These are phyloP conservation scores for Notocelia uddmanniana DNA, from an alignment of 2,888 invertebrate genomes.

Conservation along the genomic window DNA sequence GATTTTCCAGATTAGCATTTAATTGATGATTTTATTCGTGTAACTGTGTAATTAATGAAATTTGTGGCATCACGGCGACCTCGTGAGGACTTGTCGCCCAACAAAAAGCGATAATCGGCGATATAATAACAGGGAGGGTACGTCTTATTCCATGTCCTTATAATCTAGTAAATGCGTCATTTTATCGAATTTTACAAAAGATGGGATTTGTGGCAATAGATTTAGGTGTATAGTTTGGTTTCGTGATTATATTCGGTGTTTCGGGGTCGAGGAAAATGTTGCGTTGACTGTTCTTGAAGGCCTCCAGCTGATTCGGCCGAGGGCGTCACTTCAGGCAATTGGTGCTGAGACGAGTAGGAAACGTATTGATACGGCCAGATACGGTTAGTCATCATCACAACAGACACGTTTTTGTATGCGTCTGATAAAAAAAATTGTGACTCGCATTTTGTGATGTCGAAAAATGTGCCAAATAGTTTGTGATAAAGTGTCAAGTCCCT, in stretches of 20 bases:
- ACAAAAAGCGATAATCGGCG: slow-evolving; percentile 78
- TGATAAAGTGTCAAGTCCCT: slow-evolving; percentile 72
- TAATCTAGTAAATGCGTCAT: slow-evolving; percentile 85
- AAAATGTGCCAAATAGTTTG: slow-evolving; percentile 65
- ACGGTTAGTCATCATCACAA: slow-evolving; percentile 80
- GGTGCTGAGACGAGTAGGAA: slow-evolving; percentile 69
- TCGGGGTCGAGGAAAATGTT: slow-evolving; percentile 51
- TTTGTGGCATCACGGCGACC: slow-evolving; percentile 80
- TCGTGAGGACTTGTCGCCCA: slow-evolving; percentile 81
- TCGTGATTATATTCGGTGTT: slow-evolving; percentile 42
- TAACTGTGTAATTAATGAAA: slow-evolving; percentile 83
- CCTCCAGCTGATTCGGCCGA: slow-evolving; percentile 79
- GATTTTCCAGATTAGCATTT: slow-evolving; percentile 79
- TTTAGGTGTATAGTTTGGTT: slow-evolving; percentile 55
- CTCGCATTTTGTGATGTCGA: slow-evolving; percentile 60
- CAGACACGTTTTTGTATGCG: slow-evolving; percentile 70
- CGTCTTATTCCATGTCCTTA: slow-evolving; percentile 80
- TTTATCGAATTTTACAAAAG: slow-evolving; percentile 77
- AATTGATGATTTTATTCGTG: slow-evolving; percentile 76
- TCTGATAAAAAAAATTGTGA: slow-evolving; percentile 64
- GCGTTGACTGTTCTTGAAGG: slow-evolving; percentile 62
- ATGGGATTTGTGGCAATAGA: slow-evolving; percentile 63
- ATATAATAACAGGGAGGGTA: slow-evolving; percentile 85
- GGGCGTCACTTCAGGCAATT: slow-evolving; percentile 72
- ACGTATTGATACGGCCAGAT: slow-evolving; percentile 72